A percentile compares a stretch with the other conserved stretches of the same genome.
Conservation (phyloP, 2,888 invertebrate genomes). For the Orchestes rusci region DNA sequence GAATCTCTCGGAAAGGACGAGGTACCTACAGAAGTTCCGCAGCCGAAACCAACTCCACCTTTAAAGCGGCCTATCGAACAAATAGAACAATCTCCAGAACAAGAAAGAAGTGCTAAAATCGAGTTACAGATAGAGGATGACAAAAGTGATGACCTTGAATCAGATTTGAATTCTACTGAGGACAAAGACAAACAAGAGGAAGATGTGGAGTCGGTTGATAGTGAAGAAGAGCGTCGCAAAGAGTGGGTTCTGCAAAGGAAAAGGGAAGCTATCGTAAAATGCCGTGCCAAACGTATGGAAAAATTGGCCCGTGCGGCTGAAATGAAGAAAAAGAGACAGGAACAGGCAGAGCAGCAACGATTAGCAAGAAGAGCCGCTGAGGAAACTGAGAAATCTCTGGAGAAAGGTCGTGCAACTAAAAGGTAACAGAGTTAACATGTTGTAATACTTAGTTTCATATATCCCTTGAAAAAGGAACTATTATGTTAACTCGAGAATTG, state of each 20-base stretch:
- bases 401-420: conserved; percentile 10
- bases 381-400: conserved; percentile 11
- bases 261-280: conserved; percentile 21
- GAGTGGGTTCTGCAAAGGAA: conserved; percentile 11
- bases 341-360: conserved; percentile 16
- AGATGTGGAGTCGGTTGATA: conserved; percentile 10
- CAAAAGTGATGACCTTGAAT: background rate
- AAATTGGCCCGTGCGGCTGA: conserved; percentile 20
- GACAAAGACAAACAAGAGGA: conserved; percentile 4
- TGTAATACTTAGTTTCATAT: background rate
- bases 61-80: background rate
- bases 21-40: too few relatives aligned
- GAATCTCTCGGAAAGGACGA: too few relatives aligned
- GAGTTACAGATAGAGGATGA: conserved; percentile 3
- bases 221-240: conserved; percentile 12
- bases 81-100: background rate
- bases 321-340: conserved; percentile 14
- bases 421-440: conserved; percentile 7
- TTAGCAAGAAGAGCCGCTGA: conserved; percentile 16
- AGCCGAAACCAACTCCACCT: too few relatives aligned
- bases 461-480: too few relatives aligned
- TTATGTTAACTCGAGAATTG: too few relatives aligned
- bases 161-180: background rate
- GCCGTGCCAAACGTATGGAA: conserved; percentile 21
- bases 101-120: background rate